Evolutionary conservation across 2,888 invertebrate genomes (phyloP), one percentile per base, ranked within the genome.

Genomic region (Drosophila monieri): DNA sequence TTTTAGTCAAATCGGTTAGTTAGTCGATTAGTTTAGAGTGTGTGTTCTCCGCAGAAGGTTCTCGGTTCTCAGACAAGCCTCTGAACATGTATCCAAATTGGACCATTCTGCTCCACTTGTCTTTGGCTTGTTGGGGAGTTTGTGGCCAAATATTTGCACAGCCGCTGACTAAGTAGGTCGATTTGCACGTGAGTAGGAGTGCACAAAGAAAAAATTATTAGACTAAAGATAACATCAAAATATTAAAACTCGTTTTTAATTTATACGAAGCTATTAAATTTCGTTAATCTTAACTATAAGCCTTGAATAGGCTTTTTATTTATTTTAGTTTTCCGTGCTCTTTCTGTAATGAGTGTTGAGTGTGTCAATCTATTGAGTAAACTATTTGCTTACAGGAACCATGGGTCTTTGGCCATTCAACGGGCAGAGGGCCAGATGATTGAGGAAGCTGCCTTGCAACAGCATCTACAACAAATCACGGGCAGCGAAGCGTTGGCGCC

Each of bases 101-200:
- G 80, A 73, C 56, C 61, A 57, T 62, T 54, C 48, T 64, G 53
- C 51, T 70, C 52, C 43, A 69, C 44, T 46, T 51, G 49, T 32
- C 47, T 30, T 46, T 73, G 48, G 57, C 39, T 46, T 58, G 57
- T 39, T 55, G 67, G 60, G 62, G 23, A 39, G 47, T 32, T 59
- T 65, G 52, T n/a, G 67, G 65, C 10, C 86, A 83, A 62, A 46
- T 85, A 69, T 85, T 85, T 72, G 71, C 62, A 79, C 80, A 81
- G 79, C 80, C 79, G 64, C 58, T 62, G 56, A 35, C 59, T 69
- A 87, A 87, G 80, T 81, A 88, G 86, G 88, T 81, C 83, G 51
- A 35, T 25, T 41, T 12, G 37, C 62, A 44, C 53, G 51, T 15
- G 27, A 10, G 32, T 43, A 21, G 30, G 25, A 14, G 39, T 54